Evolutionary conservation across 1,140 invertebrate genomes (phyloP).

Genomic region (Aethina tumida): DNA sequence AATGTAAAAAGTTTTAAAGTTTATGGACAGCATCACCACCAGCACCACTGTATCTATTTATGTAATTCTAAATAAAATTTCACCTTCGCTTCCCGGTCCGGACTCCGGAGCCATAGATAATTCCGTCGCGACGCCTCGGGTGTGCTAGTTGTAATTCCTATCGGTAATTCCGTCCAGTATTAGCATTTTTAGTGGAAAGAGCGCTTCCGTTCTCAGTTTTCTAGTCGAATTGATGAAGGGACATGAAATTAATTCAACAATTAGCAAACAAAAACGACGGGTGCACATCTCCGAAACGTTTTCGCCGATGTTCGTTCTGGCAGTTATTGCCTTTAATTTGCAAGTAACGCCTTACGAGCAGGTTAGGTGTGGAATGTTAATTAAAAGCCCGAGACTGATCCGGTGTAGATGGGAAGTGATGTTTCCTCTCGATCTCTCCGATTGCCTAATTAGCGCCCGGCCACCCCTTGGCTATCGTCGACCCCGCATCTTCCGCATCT

Average conservation of each 20-base stretch:
- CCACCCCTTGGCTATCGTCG: too few relatives aligned
- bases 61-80: too few relatives aligned
- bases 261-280: constrained; percentile 34
- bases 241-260: constrained; percentile 34
- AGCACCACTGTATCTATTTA: too few relatives aligned
- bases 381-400: constrained; percentile 33
- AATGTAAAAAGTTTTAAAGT: too few relatives aligned
- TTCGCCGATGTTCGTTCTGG: constrained; percentile 28
- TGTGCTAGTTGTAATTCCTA: too few relatives aligned
- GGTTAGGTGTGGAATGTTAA: constrained; percentile 37
- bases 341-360: constrained; percentile 26
- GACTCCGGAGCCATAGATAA: too few relatives aligned
- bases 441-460: constrained; percentile 16
- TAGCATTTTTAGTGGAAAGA: too few relatives aligned
- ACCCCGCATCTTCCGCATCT: too few relatives aligned
- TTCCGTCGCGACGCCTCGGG: too few relatives aligned
- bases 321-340: constrained; percentile 37
- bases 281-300: constrained; percentile 22
- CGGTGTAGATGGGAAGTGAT: constrained; percentile 14
- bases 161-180: too few relatives aligned
- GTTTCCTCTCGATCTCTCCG: constrained; percentile 18
- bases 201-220: constrained; percentile 7
- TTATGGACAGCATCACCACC: too few relatives aligned
- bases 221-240: constrained; percentile 25
- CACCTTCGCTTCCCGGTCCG: too few relatives aligned